Conservation (phyloP, 1,140 invertebrate genomes). For the Drosophila novamexicana region DNA sequence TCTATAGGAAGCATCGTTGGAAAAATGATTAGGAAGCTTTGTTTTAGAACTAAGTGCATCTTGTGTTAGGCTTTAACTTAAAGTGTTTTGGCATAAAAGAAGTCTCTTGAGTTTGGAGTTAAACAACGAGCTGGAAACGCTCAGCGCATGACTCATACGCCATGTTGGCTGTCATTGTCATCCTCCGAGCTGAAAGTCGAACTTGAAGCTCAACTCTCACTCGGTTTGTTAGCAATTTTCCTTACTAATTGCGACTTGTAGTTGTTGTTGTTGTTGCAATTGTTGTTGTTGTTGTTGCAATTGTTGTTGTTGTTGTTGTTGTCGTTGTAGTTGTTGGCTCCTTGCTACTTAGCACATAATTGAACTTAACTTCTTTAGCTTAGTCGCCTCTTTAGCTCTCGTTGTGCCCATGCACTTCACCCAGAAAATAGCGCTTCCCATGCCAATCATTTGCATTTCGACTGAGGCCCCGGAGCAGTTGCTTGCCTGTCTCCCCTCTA, state of each 20-base stretch:
- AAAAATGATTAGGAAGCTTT: neutral
- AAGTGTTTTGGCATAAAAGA: no score
- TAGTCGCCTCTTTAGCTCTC: conserved; percentile 52
- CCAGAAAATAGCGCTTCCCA: conserved; percentile 66
- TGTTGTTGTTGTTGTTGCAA: neutral
- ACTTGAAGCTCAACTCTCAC: conserved; percentile 32
- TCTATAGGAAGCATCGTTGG: no score
- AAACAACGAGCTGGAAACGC: no score
- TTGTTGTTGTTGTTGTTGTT: conserved; percentile 1
- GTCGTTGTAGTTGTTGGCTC: conserved; percentile 26
- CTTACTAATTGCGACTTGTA: conserved; percentile 43
- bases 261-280: neutral
- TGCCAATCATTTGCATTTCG: conserved; percentile 75
- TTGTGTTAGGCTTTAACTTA: neutral
- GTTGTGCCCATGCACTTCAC: conserved; percentile 29
- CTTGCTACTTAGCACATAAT: conserved; percentile 77
- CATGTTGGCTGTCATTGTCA: conserved; percentile 37
- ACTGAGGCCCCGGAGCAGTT: conserved; percentile 12
- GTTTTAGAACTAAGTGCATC: neutral
- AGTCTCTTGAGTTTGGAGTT: no score
- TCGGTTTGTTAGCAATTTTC: conserved; percentile 47
- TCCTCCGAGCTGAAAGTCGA: neutral
- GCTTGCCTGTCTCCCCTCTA: neutral
- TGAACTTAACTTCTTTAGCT: conserved; percentile 64
- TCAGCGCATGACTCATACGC: conserved; percentile 35